Conservation (phyloP, 1,140 invertebrate genomes). For the Brachionus sp. region DNA sequence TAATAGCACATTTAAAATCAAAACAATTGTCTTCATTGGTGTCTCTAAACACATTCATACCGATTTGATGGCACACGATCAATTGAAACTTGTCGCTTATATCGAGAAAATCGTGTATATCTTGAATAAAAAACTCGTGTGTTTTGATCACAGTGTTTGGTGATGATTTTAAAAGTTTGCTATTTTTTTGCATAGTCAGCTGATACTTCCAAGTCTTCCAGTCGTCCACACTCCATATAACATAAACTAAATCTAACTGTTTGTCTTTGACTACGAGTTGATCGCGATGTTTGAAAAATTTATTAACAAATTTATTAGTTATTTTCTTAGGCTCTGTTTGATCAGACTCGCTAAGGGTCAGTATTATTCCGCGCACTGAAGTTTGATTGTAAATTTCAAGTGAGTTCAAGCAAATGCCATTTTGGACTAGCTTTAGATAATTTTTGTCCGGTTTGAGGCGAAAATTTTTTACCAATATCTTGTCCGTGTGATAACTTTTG, state of each 20-base stretch:
- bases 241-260: conserved; percentile 17
- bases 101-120: neutral
- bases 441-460: neutral
- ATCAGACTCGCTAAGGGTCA: neutral
- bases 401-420: conserved; percentile 39
- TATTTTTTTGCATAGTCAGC: conserved; percentile 18
- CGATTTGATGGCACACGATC: conserved; percentile 37
- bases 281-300: neutral
- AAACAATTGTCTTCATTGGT: conserved; percentile 36
- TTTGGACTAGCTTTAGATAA: neutral
- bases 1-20: conserved; percentile 33
- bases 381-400: conserved; percentile 30
- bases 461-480: conserved; percentile 20
- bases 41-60: neutral
- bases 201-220: conserved; percentile 43
- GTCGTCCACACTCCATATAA: conserved; percentile 28
- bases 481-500: neutral
- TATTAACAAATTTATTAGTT: neutral
- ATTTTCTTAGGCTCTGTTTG: neutral
- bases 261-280: neutral
- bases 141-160: neutral
- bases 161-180: conserved; percentile 8
- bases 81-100: conserved; percentile 30
- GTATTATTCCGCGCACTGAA: neutral
- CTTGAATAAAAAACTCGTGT: conserved; percentile 44